Percentiles rank a stretch among this genome's conserved stretches.
Evolutionary conservation across 2,888 invertebrate genomes (phyloP).

Genomic region (Drosophila yooni): DNA sequence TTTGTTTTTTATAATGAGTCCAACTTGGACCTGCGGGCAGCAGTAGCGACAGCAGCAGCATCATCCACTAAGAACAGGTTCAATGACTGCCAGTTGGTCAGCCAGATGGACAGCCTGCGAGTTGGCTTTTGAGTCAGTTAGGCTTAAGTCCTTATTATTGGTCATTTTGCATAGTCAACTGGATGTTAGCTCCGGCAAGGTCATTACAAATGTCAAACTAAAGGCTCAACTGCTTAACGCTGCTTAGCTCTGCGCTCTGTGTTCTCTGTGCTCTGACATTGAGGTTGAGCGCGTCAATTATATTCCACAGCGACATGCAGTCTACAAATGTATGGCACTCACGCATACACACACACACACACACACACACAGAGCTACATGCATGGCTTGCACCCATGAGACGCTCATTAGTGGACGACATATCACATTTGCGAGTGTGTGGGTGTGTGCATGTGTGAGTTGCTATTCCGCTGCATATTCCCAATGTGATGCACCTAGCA

Average conservation of each 20-base stretch:
- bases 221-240: constrained; percentile 8
- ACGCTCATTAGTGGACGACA: constrained; percentile 67
- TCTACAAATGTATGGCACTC: constrained; percentile 43
- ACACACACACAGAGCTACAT: background rate
- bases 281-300: constrained; percentile 65
- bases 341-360: constrained; percentile 1
- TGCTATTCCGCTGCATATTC: constrained; percentile 35
- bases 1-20: constrained; percentile 53
- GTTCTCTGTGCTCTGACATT: constrained; percentile 54
- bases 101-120: constrained; percentile 26
- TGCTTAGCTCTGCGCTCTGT: background rate
- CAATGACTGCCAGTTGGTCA: constrained; percentile 54
- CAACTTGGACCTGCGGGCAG: constrained; percentile 25
- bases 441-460: constrained; percentile 9
- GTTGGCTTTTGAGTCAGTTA: background rate
- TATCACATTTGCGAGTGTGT: constrained; percentile 20
- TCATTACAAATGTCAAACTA: constrained; percentile 54
- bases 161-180: constrained; percentile 19
- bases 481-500: constrained; percentile 58
- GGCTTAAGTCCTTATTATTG: constrained; percentile 13
- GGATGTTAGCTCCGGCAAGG: constrained; percentile 42
- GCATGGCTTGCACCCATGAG: constrained; percentile 54
- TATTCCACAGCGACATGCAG: constrained; percentile 51
- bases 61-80: constrained; percentile 33
- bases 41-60: background rate